A percentile compares a stretch with the other conserved stretches of the same genome.
phyloP scores from a whole-genome alignment of 1,140 invertebrate species.

The Drosophila prosaltans region DNA sequence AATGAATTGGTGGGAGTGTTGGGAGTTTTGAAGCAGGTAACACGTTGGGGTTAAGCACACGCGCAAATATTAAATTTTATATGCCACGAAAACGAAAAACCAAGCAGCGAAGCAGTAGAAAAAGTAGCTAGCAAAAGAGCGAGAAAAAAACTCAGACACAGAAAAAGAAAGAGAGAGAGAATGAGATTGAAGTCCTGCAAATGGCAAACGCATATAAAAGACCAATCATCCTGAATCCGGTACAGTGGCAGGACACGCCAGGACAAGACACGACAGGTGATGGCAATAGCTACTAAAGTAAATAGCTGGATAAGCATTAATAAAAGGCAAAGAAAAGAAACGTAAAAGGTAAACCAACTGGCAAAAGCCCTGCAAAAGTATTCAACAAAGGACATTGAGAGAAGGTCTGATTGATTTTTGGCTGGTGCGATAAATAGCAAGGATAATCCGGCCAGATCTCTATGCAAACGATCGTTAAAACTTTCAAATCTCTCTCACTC shows the following conservation, averaged over 20 bases:
- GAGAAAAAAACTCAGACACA: neutral
- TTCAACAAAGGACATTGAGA: constrained; percentile 36
- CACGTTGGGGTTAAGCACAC: constrained; percentile 62
- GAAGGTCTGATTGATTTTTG: constrained; percentile 50
- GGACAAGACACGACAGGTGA: neutral
- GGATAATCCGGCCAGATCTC: constrained; percentile 27
- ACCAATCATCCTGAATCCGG: constrained; percentile 28
- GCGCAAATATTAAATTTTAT: constrained; percentile 79
- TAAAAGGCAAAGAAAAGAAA: constrained; percentile 16
- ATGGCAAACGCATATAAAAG: constrained; percentile 26
- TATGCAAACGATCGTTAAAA: neutral
- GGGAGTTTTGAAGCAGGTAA: neutral
- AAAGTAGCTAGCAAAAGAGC: constrained; percentile 24
- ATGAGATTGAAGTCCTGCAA: constrained; percentile 2
- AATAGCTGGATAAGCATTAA: constrained; percentile 3
- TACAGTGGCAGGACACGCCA: neutral
- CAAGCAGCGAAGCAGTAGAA: constrained; percentile 21
- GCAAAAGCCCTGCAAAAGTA: neutral
- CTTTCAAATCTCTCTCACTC: constrained; percentile 20
- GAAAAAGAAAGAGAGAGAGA: neutral
- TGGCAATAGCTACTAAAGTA: constrained; percentile 2
- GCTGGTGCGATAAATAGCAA: constrained; percentile 31
- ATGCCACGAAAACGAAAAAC: constrained; percentile 50
- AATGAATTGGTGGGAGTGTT: neutral
- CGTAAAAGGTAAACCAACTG: constrained; percentile 4